Base-by-base conservation (phyloP, 2,888 invertebrate genomes). In the Phengaris alcon region DNA sequence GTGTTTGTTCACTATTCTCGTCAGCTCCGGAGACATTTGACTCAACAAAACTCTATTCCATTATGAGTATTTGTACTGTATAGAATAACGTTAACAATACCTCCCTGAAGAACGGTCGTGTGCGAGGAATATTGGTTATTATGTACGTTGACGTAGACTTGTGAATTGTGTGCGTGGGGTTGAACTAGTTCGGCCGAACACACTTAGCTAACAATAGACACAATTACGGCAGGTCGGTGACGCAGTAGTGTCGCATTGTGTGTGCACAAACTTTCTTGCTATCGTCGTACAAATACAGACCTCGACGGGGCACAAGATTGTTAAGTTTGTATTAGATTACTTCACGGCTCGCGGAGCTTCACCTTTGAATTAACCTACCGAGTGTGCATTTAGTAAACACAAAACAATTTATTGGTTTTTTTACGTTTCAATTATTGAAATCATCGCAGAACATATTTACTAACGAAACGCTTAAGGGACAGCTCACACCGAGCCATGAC, bases 11-110 rank as follows among this genome's bases (percentile, higher is more conserved):
- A 76, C 78, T 77, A 76, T 77, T 77, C 78, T 74, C 79, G 79
- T 80, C 78, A 77, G 78, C 79, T 79, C 76, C 76, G 79, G 78
- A 80, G 78, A 78, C 81, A 79, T 81, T 81, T 77, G 79, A 79
- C 78, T 79, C 79, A 74, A 79, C 79, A 76, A 77, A 79, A 79
- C 79, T 79, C 79, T 79, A 80, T 78, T 79, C 77, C 78, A 79
- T 80, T 80, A 79, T 76, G 76, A 78, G 77, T 79, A 78, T 79
- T 79, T 79, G 79, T 78, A 76, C 74, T 77, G 77, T 79, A 79
- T 79, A 78, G 75, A 79, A 78, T 79, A 79, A 79, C 79, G 70
- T 77, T 76, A 77, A 80, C 80, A 78, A 80, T 80, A 76, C 78
- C 79, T 76, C 79, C 78, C 78, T 74, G 78, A 78, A 77, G 79